Percentiles rank a stretch among this genome's conserved stretches.
phyloP scores from a whole-genome alignment of 2,797 vertebrate species.

The Eurystomus glaucurus region DNA sequence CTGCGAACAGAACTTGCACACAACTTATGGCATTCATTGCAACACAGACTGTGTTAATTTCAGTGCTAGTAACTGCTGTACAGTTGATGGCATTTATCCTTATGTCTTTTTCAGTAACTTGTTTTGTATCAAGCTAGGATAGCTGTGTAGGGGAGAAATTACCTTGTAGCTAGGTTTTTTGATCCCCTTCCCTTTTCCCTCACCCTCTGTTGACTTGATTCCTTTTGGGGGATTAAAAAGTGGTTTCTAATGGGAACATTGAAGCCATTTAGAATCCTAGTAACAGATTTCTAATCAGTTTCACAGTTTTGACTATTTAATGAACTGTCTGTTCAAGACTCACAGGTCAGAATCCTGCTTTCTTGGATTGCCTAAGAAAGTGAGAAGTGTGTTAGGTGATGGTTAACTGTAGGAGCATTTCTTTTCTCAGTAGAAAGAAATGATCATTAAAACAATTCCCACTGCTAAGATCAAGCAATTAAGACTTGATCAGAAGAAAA shows the following conservation, averaged over 20 bases:
- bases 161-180: not conserved
- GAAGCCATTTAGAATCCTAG: not conserved
- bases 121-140: not conserved
- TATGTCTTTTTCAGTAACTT: not conserved
- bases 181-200: not conserved
- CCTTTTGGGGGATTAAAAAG: not conserved
- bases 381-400: not conserved
- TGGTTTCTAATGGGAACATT: not conserved
- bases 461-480: not conserved
- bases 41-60: rapidly evolving
- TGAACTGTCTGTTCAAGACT: not conserved
- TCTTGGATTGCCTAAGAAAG: not conserved
- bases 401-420: not conserved
- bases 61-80: not conserved
- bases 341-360: not conserved
- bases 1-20: not conserved
- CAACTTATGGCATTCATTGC: not conserved
- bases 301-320: not conserved
- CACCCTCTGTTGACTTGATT: not conserved
- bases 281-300: not conserved
- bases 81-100: not conserved
- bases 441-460: not conserved
- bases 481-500: not conserved
- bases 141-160: not conserved
- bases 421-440: not conserved